Conservation (phyloP, 2,797 vertebrate genomes). For the Champsocephalus gunnari region DNA sequence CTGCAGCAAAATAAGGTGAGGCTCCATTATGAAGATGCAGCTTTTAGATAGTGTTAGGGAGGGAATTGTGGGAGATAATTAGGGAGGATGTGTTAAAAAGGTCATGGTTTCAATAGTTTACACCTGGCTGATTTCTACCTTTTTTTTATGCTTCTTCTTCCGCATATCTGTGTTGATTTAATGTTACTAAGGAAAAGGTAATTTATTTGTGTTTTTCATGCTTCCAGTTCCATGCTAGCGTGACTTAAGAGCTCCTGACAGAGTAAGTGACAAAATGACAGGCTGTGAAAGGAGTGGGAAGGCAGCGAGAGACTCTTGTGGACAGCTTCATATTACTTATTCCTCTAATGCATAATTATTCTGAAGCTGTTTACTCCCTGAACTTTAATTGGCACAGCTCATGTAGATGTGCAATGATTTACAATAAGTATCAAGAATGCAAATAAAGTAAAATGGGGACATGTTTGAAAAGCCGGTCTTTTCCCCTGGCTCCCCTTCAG, state of each 20-base stretch:
- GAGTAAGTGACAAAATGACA: conserved; percentile 68
- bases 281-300: conserved; percentile 46
- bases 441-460: conserved; percentile 59
- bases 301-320: conserved; percentile 53
- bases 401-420: conserved; percentile 66
- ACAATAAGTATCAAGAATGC: conserved; percentile 66
- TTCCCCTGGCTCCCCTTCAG: conserved; percentile 42
- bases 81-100: conserved; percentile 27
- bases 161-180: conserved; percentile 51
- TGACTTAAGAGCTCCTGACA: conserved; percentile 65
- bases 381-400: conserved; percentile 69
- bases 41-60: conserved; percentile 2
- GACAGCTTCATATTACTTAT: conserved; percentile 64
- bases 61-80: conserved; percentile 1
- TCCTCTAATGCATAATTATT: conserved; percentile 69
- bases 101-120: conserved; percentile 50
- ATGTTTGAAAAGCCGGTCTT: conserved; percentile 50
- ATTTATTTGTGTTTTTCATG: conserved; percentile 36
- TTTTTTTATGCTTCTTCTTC: background rate
- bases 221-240: conserved; percentile 36
- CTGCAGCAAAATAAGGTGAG: conserved; percentile 11
- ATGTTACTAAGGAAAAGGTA: conserved; percentile 38
- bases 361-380: conserved; percentile 64
- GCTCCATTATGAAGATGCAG: conserved; percentile 14
- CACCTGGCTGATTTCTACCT: conserved; percentile 41